phyloP scores from a whole-genome alignment of 2,113 vertebrate species.

The Silurus glanis region DNA sequence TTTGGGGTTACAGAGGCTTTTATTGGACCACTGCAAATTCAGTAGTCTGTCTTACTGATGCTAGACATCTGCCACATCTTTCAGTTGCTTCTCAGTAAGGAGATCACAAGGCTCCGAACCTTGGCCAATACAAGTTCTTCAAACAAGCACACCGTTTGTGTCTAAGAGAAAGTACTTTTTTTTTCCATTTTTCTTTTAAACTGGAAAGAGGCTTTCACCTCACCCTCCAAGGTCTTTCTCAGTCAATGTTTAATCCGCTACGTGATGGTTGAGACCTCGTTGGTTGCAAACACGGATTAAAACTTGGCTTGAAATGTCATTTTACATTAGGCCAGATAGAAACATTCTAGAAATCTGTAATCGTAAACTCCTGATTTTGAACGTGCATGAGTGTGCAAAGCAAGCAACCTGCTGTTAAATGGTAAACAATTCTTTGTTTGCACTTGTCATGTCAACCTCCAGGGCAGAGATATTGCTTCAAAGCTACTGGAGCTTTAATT shows the following conservation, averaged over 20 bases:
- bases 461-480: neutral
- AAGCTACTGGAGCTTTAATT: neutral
- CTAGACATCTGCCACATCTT: conserved; percentile 11
- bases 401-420: neutral
- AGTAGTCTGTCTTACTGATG: conserved; percentile 38
- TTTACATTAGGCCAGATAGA: neutral
- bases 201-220: conserved; percentile 55
- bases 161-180: too few relatives aligned
- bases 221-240: conserved; percentile 13
- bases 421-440: neutral
- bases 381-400: too few relatives aligned
- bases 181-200: too few relatives aligned
- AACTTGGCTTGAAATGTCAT: neutral
- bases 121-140: too few relatives aligned
- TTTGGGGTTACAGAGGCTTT: neutral
- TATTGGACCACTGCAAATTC: conserved; percentile 30
- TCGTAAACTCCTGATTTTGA: neutral
- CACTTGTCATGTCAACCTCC: neutral
- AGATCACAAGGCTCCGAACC: neutral
- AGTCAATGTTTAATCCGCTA: conserved; percentile 68
- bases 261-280: conserved; percentile 44
- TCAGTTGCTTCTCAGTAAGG: neutral
- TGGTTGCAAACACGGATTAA: conserved; percentile 42
- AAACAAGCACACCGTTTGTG: too few relatives aligned
- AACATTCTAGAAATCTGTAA: neutral